Evolutionary conservation across 2,113 vertebrate genomes (phyloP).

Genomic region (Eretmochelys imbricata): DNA sequence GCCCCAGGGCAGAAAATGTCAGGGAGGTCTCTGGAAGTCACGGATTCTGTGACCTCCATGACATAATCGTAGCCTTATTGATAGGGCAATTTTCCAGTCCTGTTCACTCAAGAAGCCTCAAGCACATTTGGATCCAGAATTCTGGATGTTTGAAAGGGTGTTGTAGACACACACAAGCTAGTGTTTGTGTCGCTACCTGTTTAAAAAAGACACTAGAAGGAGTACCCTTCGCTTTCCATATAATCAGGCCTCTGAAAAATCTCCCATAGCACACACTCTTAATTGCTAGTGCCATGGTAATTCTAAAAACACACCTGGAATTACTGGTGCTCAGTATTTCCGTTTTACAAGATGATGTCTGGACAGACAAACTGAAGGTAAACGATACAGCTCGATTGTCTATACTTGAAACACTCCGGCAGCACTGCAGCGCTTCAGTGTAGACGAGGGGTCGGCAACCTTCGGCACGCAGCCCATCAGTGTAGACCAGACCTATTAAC

Average conservation of each 20-base stretch:
- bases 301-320: rapidly evolving
- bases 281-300: not conserved
- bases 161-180: not conserved
- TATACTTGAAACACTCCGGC: not conserved
- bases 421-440: too few species aligned
- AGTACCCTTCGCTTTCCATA: not conserved
- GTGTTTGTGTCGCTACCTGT: not conserved
- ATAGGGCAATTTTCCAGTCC: not conserved
- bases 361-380: not conserved
- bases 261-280: not conserved
- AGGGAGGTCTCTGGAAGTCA: too few species aligned
- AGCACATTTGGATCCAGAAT: not conserved
- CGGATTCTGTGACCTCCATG: too few species aligned
- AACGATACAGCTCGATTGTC: not conserved
- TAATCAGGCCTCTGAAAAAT: not conserved
- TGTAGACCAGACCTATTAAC: not conserved
- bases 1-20: too few species aligned
- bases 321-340: not conserved
- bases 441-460: too few species aligned
- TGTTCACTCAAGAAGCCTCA: not conserved
- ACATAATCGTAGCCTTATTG: rapidly evolving
- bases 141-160: not conserved
- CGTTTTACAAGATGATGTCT: not conserved
- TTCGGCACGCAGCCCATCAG: too few species aligned
- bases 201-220: not conserved